Evolutionary conservation across 2,113 vertebrate genomes (phyloP).

Genomic region (Gymnobelideus leadbeateri): DNA sequence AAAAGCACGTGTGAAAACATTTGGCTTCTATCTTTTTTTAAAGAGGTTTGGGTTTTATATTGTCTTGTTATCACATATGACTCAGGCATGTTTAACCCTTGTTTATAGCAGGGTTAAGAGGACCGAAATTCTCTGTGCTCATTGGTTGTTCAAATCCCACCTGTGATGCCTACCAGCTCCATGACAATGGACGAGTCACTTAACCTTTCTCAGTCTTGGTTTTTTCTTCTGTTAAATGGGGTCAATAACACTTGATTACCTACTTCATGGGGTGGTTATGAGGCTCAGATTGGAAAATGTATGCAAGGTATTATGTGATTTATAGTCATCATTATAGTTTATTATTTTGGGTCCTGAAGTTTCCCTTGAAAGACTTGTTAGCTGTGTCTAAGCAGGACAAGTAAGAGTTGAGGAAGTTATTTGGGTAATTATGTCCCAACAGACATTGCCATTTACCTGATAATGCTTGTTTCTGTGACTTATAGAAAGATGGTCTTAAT

Average conservation of each 20-base stretch:
- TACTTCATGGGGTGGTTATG: neutral
- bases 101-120: neutral
- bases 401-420: neutral
- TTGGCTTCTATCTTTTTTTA: slow-evolving; percentile 14
- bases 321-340: neutral
- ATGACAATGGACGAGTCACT: neutral
- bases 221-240: neutral
- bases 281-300: neutral
- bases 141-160: neutral
- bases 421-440: neutral
- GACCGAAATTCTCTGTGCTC: neutral
- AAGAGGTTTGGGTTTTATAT: neutral
- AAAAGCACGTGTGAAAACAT: neutral
- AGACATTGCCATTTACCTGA: neutral
- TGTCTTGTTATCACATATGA: neutral
- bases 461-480: neutral
- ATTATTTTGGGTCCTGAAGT: neutral
- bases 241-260: neutral
- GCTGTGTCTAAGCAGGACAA: neutral
- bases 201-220: neutral
- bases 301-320: neutral
- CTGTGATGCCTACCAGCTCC: neutral
- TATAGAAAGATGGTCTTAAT: neutral
- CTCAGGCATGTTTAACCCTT: neutral
- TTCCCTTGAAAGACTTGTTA: neutral